phyloP scores from a whole-genome alignment of 1,140 invertebrate species.

The Metopolophium dirhodum region DNA sequence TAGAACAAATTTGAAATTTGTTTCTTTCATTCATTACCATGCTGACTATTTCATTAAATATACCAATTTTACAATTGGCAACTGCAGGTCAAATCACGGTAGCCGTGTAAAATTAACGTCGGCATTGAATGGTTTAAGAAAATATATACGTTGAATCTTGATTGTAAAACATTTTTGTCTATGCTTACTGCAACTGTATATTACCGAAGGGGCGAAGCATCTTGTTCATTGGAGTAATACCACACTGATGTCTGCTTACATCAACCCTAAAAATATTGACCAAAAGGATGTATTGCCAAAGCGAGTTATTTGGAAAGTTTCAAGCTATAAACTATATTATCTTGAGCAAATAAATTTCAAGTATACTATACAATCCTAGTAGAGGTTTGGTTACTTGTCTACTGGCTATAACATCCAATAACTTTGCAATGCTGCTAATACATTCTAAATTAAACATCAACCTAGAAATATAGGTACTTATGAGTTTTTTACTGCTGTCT shows the following conservation, averaged over 20 bases:
- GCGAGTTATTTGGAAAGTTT: too few relatives aligned
- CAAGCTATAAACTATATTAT: too few relatives aligned
- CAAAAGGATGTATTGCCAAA: background rate
- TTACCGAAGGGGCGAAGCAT: background rate
- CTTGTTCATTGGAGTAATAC: background rate
- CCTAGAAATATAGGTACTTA: too few relatives aligned
- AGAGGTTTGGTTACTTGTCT: background rate
- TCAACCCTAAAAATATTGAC: background rate
- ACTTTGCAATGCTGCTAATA: background rate
- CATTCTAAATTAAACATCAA: too few relatives aligned
- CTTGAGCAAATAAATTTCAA: background rate
- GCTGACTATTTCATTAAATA: too few relatives aligned
- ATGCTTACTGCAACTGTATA: background rate
- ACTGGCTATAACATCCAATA: too few relatives aligned
- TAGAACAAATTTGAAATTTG: too few relatives aligned
- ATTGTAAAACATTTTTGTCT: background rate
- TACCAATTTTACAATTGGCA: too few relatives aligned
- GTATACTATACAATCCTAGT: background rate
- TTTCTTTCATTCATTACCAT: too few relatives aligned
- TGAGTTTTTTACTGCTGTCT: background rate
- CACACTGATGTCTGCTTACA: background rate
- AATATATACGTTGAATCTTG: background rate
- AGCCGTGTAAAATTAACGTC: too few relatives aligned
- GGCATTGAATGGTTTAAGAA: background rate
- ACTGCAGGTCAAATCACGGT: too few relatives aligned